Conservation (phyloP, 2,113 vertebrate species). For the Pterophyllum scalare region DNA sequence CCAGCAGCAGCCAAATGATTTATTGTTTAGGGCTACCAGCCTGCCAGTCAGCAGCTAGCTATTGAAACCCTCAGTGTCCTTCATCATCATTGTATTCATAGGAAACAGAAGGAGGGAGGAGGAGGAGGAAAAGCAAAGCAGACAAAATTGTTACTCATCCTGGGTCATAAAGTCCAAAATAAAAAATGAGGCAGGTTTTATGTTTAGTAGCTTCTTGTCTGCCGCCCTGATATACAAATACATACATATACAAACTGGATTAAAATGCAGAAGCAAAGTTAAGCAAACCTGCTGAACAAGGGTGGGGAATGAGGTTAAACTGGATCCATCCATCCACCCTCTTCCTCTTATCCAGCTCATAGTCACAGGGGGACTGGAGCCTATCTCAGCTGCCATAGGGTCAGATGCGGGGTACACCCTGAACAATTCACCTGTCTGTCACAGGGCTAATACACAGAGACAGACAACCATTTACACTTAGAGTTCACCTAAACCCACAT, state of each 20-base stretch:
- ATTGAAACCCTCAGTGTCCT: not conserved
- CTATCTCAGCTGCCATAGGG: too few relatives aligned
- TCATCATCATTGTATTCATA: constrained; percentile 22
- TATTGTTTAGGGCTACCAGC: not conserved
- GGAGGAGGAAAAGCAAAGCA: constrained; percentile 52
- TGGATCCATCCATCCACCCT: too few relatives aligned
- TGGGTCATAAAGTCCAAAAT: not conserved
- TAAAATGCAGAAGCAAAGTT: not conserved
- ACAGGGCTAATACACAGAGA: too few relatives aligned
- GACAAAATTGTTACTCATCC: constrained; percentile 41
- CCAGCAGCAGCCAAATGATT: not conserved
- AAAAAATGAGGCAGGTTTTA: not conserved
- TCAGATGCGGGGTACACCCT: too few relatives aligned
- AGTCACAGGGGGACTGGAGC: too few relatives aligned
- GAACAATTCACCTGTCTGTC: too few relatives aligned
- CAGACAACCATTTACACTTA: too few relatives aligned
- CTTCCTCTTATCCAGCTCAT: too few relatives aligned
- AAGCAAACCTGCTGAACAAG: not conserved
- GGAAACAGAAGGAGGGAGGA: constrained; percentile 31
- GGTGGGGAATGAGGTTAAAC: not conserved
- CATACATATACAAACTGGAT: not conserved
- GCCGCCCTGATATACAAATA: not conserved
- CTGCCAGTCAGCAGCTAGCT: not conserved
- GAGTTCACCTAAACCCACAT: not conserved
- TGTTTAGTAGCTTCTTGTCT: not conserved